Conservation (phyloP, 2,113 vertebrate genomes). For the Gasterosteus nipponicus region DNA sequence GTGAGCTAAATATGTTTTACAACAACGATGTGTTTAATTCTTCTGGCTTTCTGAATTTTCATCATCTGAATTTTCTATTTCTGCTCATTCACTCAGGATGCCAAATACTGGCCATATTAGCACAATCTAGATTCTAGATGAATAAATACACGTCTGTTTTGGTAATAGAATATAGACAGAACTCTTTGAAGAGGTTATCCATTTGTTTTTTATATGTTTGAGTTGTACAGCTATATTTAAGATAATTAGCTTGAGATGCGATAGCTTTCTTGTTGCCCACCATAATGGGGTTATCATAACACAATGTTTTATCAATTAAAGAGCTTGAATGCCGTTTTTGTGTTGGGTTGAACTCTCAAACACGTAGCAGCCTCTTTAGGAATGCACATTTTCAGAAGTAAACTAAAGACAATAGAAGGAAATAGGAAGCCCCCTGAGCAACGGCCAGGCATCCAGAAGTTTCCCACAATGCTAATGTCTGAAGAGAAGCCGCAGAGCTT, state of each 20-base stretch:
- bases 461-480: conserved; percentile 43
- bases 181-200: neutral
- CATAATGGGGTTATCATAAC: neutral
- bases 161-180: neutral
- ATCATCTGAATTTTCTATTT: neutral
- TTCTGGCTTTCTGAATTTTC: neutral
- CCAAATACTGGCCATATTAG: neutral
- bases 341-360: neutral
- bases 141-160: neutral
- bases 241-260: neutral
- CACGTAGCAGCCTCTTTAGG: conserved; percentile 10
- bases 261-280: neutral
- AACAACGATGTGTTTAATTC: neutral
- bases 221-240: too few relatives aligned
- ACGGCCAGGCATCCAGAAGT: conserved; percentile 52
- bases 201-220: neutral
- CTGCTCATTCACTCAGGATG: neutral
- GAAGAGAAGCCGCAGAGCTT: conserved; percentile 11
- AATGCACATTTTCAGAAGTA: conserved; percentile 41
- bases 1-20: neutral
- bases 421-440: conserved; percentile 70
- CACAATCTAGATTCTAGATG: neutral
- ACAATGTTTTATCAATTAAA: conserved; percentile 1
- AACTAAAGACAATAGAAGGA: conserved; percentile 74
- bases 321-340: neutral